Evolutionary conservation across 2,113 vertebrate genomes (phyloP), one percentile per base, ranked within the genome.

Genomic region (Oreochromis niloticus): DNA sequence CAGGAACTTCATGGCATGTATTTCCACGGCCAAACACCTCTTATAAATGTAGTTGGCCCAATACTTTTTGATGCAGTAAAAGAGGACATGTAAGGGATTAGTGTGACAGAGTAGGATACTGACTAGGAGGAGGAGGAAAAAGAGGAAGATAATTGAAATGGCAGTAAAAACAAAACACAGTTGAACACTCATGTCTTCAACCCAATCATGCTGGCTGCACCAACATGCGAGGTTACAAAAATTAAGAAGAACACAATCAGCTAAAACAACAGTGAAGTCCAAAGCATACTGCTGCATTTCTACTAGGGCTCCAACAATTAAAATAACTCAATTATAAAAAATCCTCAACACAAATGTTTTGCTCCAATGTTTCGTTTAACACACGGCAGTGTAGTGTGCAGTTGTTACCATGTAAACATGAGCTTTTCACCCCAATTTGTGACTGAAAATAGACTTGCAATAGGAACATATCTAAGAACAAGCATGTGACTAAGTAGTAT

Each of bases 321-420:
- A 36, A 66, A 66, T 36, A 66, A 63, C 16, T 63, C 9, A 19
- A 63, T 63, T 11, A 63, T 63, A 36, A 63, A 63, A 63, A 66
- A 66, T 39, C 32, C 32, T 66, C 32, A 36, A 39, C 32, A 39
- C 61, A 39, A 36, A 63, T 63, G 30, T 63, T 63, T 63, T 36
- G 0, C 0, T 63, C 16, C 16, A 0, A 36, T 36, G 61, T 32
- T 66, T 66, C 10, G 2, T 3, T 66, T 36, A 66, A 66, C 4
- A 39, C 32, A 36, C 36, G 17, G 17, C 32, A 12, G 17, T 36
- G 1, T 39, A 66, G 61, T n/a, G 19, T 39, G 61, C 34, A 39
- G 34, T 39, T 66, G 10, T 66, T 39, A 39, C 34, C 19, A 8
- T 22, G 34, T 66, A 66, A 66, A 66, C 3, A 3, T 0, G 1